Base-by-base conservation (phyloP, 2,113 vertebrate species). In the Sinocyclocheilus anophthalmus region DNA sequence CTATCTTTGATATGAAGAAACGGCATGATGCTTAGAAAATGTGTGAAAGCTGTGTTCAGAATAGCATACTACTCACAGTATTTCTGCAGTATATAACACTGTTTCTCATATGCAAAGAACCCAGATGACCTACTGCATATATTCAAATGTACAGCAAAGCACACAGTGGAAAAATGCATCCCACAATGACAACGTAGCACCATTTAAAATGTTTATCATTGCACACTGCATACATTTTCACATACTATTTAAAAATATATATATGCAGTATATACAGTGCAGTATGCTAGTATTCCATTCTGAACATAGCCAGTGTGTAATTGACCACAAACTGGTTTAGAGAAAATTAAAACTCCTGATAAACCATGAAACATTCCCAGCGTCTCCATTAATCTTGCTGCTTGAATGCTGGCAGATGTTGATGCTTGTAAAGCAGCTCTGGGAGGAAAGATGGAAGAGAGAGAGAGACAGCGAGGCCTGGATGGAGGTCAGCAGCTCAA, bases 401-500 rank as follows among this genome's bases (percentile, higher is more conserved):
- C 73, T n/a, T 50, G 39, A 50, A 22, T 22, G 37, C 42, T 73
- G 70, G 70, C 70, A 73, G 70, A 73, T 73, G 63, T 14, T 67
- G 63, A 67, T 30, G 30, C 67, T 70, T 70, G 67, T 70, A 37
- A 37, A 10, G 72, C 22, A 45, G 18, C 72, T 42, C 18, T 48
- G 45, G n/a, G 73, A n/a, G 30, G 50, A 37, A 55, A 77, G 33
- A 67, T 13, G 82, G 37, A 45, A 83, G 76, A 48, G 26, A 86
- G 69, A 45, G 26, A 86, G 72, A 90, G 82, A 86, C 83, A 84
- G 50, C 20, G 61, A 88, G 88, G 45, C 16, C 22, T 59, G 30
- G 59, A 63, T 75, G 53, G 83, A 84, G 65, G 67, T 82, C 50
- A 16, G 13, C 48, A 1, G 18, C 72, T 75, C 39, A 45, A n/a